These are phyloP conservation scores for Picathartes gymnocephalus DNA, from an alignment of 2,113 vertebrate species.

Conservation along the genomic window DNA sequence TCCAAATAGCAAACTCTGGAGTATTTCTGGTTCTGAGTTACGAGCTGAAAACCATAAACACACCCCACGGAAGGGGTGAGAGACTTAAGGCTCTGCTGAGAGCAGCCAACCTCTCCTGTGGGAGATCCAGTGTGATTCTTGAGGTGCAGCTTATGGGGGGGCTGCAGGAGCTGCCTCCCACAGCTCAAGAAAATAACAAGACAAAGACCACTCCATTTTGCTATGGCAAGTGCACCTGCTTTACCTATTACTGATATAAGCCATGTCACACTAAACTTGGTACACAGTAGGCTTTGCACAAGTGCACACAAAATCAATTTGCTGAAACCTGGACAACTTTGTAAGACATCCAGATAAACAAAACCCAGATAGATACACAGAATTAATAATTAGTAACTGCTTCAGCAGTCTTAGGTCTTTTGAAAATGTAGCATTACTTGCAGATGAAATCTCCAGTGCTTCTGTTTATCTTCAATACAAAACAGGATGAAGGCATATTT, in stretches of 20 bases:
- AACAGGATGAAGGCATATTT: background rate
- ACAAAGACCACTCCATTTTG: background rate
- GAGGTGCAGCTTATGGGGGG: rapidly evolving
- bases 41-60: background rate
- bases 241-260: background rate
- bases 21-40: background rate
- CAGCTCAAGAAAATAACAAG: background rate
- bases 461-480: background rate
- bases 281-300: background rate
- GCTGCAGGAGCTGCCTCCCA: background rate
- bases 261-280: background rate
- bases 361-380: background rate
- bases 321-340: background rate
- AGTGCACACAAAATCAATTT: background rate
- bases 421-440: background rate
- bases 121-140: background rate
- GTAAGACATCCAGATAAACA: background rate
- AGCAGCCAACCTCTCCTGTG: background rate
- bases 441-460: background rate
- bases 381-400: background rate
- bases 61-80: background rate
- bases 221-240: background rate
- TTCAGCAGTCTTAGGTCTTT: background rate
- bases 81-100: background rate
- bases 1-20: background rate